Conservation (phyloP, 2,113 vertebrate genomes). For the Hyperoodon ampullatus region DNA sequence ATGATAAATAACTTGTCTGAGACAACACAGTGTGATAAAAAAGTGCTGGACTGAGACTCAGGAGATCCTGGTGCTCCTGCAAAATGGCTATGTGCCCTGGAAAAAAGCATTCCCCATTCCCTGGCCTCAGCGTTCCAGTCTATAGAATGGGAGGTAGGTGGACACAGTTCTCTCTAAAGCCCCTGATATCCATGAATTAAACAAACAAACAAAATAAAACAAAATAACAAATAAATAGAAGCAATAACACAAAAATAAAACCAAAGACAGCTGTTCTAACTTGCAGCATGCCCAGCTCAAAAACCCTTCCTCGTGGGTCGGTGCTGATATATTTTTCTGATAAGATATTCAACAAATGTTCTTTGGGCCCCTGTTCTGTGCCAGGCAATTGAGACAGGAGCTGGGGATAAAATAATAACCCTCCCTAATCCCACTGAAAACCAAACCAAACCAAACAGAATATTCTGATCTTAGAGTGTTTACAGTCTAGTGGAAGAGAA, state of each 20-base stretch:
- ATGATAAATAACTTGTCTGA: background rate
- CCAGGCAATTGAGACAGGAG: background rate
- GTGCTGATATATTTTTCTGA: background rate
- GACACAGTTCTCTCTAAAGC: background rate
- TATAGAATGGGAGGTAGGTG: background rate
- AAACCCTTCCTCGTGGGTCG: background rate
- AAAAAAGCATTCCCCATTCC: background rate
- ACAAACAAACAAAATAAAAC: background rate
- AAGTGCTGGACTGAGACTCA: background rate
- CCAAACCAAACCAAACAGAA: background rate
- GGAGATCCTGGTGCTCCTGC: background rate
- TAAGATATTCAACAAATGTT: background rate
- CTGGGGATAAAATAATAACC: background rate
- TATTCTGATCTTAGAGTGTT: background rate
- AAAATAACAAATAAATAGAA: background rate
- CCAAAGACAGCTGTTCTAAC: background rate
- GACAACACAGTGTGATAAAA: background rate
- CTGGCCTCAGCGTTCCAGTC: background rate
- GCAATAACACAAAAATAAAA: background rate
- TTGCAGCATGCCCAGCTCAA: background rate
- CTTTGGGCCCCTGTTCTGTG: background rate
- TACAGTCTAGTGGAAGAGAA: background rate
- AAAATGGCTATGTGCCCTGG: background rate
- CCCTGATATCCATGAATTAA: background rate
- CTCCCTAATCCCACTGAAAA: background rate